phyloP scores from a whole-genome alignment of 2,888 invertebrate species.

The Catocala nupta region DNA sequence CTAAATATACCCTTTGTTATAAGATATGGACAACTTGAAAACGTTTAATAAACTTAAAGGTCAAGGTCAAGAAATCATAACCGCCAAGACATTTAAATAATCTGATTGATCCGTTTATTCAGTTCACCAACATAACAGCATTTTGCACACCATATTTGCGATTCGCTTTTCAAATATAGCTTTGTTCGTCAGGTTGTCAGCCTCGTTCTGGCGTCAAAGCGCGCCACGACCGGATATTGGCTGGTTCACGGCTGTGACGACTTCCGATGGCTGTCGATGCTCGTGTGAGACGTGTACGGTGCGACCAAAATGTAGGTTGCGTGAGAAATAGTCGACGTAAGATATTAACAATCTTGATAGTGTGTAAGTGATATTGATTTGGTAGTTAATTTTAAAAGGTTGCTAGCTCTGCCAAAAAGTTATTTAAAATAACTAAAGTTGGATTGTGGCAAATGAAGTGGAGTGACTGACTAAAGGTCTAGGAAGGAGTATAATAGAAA shows the following conservation, averaged over 20 bases:
- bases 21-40: too few species aligned
- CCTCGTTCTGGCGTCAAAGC: slow-evolving; percentile 53
- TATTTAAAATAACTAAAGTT: too few species aligned
- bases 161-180: slow-evolving; percentile 28
- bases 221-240: slow-evolving; percentile 65
- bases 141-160: slow-evolving; percentile 24
- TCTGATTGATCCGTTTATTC: not conserved
- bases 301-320: slow-evolving; percentile 6
- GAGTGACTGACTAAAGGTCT: too few species aligned
- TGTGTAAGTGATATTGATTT: too few species aligned
- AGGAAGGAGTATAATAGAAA: too few species aligned
- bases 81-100: not conserved
- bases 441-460: too few species aligned
- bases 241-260: slow-evolving; percentile 68
- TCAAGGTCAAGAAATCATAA: too few species aligned
- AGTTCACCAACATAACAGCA: slow-evolving; percentile 19
- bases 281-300: slow-evolving; percentile 26
- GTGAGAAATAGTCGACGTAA: not conserved
- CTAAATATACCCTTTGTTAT: too few species aligned
- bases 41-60: too few species aligned
- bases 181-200: slow-evolving; percentile 48
- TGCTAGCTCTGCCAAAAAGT: too few species aligned
- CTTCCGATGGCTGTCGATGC: slow-evolving; percentile 59
- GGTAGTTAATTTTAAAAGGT: too few species aligned
- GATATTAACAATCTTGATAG: not conserved